These are phyloP conservation scores for Pseudochirops corinnae DNA, from an alignment of 2,797 vertebrate genomes.

Conservation along the genomic window DNA sequence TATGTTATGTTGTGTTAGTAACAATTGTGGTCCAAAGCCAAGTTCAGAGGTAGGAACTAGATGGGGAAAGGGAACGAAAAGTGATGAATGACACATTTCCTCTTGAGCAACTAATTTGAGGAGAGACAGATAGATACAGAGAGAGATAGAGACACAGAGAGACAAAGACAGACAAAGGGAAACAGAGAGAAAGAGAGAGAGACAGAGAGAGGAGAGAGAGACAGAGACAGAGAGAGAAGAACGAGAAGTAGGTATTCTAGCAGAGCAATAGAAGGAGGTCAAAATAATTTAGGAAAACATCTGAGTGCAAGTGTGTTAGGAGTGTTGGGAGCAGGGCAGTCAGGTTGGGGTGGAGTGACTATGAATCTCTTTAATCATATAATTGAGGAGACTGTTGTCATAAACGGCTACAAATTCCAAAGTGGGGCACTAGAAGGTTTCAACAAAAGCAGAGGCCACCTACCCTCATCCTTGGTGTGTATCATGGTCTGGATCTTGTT, in stretches of 20 bases:
- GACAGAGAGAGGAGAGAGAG: no score
- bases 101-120: neutral
- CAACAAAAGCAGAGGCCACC: neutral
- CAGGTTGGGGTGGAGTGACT: neutral
- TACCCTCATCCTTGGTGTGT: conserved; percentile 74
- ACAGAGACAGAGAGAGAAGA: neutral
- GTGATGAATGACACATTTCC: neutral
- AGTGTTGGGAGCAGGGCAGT: neutral
- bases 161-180: no score
- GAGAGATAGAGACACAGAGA: neutral
- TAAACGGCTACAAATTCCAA: neutral
- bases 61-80: no score
- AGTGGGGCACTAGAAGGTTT: neutral
- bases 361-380: neutral
- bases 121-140: no score
- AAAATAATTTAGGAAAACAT: neutral
- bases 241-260: neutral
- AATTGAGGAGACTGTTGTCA: neutral
- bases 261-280: neutral
- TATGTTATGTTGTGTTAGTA: no score
- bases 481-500: conserved; percentile 79
- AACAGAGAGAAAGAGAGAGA: no score
- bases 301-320: neutral
- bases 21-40: neutral
- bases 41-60: neutral